A percentile compares a stretch with the other conserved stretches of the same genome.
phyloP scores from a whole-genome alignment of 2,888 invertebrate genomes.

The Pammene fasciana region DNA sequence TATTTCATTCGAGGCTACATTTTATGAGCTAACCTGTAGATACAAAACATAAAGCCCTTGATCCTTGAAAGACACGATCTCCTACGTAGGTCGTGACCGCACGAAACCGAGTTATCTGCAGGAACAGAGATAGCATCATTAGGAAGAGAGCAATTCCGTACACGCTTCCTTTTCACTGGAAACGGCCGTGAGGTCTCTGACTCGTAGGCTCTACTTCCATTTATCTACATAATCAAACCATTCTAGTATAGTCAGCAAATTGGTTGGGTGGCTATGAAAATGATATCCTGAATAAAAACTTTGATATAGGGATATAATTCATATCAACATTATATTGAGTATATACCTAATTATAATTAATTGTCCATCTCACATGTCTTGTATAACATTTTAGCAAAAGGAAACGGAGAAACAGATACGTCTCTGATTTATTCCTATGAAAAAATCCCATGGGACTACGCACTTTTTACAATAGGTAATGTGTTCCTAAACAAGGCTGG shows the following conservation, averaged over 20 bases:
- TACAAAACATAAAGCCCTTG: not conserved
- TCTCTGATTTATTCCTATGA: too few relatives aligned
- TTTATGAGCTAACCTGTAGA: not conserved
- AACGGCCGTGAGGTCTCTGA: slow-evolving; percentile 67
- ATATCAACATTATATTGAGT: too few relatives aligned
- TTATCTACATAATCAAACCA: not conserved
- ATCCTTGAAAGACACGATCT: not conserved
- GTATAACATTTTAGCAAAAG: too few relatives aligned
- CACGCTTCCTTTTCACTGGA: slow-evolving; percentile 63
- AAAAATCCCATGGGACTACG: too few relatives aligned
- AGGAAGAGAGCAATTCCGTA: slow-evolving; percentile 61
- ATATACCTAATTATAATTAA: too few relatives aligned
- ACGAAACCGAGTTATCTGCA: slow-evolving; percentile 55
- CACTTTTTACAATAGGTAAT: too few relatives aligned
- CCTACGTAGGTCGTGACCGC: slow-evolving; percentile 47
- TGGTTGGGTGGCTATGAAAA: too few relatives aligned
- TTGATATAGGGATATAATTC: too few relatives aligned
- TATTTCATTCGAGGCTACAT: not conserved
- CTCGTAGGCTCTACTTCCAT: slow-evolving; percentile 52
- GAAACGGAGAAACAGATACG: too few relatives aligned
- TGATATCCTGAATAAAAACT: too few relatives aligned
- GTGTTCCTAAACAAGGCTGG: too few relatives aligned
- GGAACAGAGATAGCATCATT: slow-evolving; percentile 59
- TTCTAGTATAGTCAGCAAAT: not conserved
- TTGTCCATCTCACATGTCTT: too few relatives aligned